A percentile compares a stretch with the other conserved stretches of the same genome.
Evolutionary conservation across 2,113 vertebrate species (phyloP).

Genomic region (Emydura subglobosa): DNA sequence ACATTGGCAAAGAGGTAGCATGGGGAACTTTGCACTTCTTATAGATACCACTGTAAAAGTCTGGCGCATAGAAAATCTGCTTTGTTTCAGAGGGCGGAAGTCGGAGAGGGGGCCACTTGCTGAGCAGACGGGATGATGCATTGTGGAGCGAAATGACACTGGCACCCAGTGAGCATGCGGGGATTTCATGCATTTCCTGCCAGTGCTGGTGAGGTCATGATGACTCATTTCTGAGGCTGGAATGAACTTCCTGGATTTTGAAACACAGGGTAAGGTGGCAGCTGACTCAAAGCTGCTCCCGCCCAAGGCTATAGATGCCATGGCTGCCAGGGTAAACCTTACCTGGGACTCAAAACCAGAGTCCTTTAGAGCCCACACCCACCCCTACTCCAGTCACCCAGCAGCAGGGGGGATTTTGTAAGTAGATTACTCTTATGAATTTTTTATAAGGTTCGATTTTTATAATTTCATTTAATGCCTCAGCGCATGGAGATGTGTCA

Average conservation of each 20-base stretch:
- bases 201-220: background rate
- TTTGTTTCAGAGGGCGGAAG: background rate
- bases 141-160: background rate
- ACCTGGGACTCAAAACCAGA: background rate
- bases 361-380: background rate
- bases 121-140: background rate
- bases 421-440: background rate
- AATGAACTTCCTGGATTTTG: rapidly evolving
- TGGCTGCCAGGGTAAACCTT: rapidly evolving
- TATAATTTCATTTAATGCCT: conserved; percentile 69
- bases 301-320: rapidly evolving
- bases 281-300: background rate
- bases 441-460: conserved; percentile 13
- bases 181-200: background rate
- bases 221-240: background rate
- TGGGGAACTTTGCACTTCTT: conserved; percentile 1
- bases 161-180: background rate
- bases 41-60: rapidly evolving
- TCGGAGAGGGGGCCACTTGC: background rate
- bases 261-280: rapidly evolving
- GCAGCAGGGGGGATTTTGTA: conserved; percentile 32
- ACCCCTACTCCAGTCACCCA: background rate
- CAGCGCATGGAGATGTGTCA: conserved; percentile 55
- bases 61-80: rapidly evolving
- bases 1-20: rapidly evolving